Evolutionary conservation across 2,797 vertebrate genomes (phyloP).

Genomic region (Capromys pilorides): DNA sequence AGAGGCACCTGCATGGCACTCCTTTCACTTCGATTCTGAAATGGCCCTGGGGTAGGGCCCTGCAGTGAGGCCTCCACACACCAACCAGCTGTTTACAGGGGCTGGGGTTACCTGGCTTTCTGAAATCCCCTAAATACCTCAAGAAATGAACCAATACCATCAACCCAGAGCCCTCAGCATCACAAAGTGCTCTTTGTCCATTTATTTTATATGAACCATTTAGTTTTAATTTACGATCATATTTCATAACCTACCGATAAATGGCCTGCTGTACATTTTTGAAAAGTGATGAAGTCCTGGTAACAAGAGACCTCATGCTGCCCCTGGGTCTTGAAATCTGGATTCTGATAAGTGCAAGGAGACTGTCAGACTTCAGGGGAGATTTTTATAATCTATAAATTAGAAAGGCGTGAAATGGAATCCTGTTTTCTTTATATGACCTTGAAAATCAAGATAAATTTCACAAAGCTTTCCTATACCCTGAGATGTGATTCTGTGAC

Average conservation of each 20-base stretch:
- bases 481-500: background rate
- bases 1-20: background rate
- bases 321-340: slow-evolving; percentile 63
- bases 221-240: slow-evolving; percentile 71
- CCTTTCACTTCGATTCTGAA: background rate
- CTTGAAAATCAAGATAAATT: slow-evolving; percentile 11
- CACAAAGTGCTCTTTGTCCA: slow-evolving; percentile 75
- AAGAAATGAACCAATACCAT: slow-evolving; percentile 23
- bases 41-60: background rate
- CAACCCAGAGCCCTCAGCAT: background rate
- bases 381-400: slow-evolving; percentile 58
- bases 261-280: slow-evolving; percentile 59
- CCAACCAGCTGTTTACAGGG: background rate
- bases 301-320: slow-evolving; percentile 64
- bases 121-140: slow-evolving; percentile 17
- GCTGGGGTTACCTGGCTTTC: background rate
- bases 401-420: background rate
- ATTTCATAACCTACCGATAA: slow-evolving; percentile 74
- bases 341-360: slow-evolving; percentile 51
- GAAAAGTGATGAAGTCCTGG: slow-evolving; percentile 68
- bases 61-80: rapidly evolving
- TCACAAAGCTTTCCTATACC: background rate
- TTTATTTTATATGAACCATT: slow-evolving; percentile 71
- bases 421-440: background rate
- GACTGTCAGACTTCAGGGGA: slow-evolving; percentile 55